Evolutionary conservation across 1,140 invertebrate genomes (phyloP).

Genomic region (Drosophila novamexicana): DNA sequence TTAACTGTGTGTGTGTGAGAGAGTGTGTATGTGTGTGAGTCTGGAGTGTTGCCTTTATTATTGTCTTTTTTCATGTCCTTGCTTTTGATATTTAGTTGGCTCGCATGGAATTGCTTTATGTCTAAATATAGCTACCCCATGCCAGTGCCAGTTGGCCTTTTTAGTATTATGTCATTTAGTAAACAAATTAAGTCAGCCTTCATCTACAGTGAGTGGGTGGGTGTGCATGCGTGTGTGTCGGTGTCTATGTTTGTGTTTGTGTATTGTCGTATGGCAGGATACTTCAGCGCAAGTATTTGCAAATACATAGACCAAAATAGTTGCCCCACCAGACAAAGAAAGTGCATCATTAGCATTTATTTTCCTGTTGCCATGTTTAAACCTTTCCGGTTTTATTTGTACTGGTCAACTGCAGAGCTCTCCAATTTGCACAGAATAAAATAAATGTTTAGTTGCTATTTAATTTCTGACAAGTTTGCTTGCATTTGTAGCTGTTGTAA

Average conservation of each 20-base stretch:
- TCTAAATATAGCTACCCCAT: conserved; percentile 14
- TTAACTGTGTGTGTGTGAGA: conserved; percentile 1
- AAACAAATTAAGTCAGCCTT: conserved; percentile 70
- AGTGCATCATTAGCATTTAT: conserved; percentile 46
- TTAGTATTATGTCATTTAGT: conserved; percentile 75
- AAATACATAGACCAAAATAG: conserved; percentile 43
- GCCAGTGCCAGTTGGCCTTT: conserved; percentile 20
- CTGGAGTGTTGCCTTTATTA: conserved; percentile 20
- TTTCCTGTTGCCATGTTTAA: neutral
- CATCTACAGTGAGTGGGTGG: conserved; percentile 5
- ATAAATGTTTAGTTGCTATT: neutral
- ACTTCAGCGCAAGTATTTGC: conserved; percentile 50
- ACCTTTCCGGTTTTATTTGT: conserved; percentile 1
- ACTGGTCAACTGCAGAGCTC: neutral
- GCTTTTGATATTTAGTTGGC: conserved; percentile 53
- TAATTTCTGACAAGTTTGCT: neutral
- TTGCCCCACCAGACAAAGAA: neutral
- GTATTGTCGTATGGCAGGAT: conserved; percentile 4
- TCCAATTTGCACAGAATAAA: conserved; percentile 1
- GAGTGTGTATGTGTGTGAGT: conserved; percentile 1
- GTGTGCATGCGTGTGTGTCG: conserved; percentile 1
- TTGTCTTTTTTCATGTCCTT: conserved; percentile 15
- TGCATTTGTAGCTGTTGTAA: conserved; percentile 7
- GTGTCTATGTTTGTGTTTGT: conserved; percentile 13
- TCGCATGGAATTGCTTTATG: conserved; percentile 1